Conservation (phyloP, 2,797 vertebrate genomes). For the Etheostoma perlongum region DNA sequence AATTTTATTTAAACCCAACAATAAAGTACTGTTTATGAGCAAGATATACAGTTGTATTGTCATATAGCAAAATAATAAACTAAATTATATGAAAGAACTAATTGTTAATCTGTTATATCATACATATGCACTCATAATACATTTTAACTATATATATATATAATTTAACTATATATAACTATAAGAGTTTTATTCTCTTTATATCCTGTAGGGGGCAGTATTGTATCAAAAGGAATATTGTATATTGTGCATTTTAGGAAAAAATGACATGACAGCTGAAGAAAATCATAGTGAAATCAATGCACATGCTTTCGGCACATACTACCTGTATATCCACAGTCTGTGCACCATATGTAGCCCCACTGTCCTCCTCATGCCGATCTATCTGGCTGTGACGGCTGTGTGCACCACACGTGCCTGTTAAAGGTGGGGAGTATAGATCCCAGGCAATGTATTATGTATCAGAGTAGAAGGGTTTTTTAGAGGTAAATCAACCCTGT, state of each 20-base stretch:
- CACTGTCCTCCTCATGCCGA: constrained; percentile 14
- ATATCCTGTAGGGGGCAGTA: constrained; percentile 57
- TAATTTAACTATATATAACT: neutral
- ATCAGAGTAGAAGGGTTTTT: neutral
- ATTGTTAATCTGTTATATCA: constrained; percentile 30
- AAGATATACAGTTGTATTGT: constrained; percentile 11
- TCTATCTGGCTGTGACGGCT: constrained; percentile 14
- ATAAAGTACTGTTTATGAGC: constrained; percentile 4
- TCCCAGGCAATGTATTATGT: neutral
- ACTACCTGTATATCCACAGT: constrained; percentile 38
- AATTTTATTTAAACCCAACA: constrained; percentile 29
- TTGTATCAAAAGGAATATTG: neutral
- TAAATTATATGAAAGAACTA: constrained; percentile 15
- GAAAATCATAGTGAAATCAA: neutral
- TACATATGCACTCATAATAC: constrained; percentile 44
- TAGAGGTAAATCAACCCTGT: neutral
- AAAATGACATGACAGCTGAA: neutral
- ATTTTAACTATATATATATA: constrained; percentile 24
- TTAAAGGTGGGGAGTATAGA: constrained; percentile 3
- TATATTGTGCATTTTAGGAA: neutral
- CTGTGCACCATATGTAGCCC: constrained; percentile 65
- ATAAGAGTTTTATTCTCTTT: neutral
- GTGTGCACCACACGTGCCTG: constrained; percentile 11
- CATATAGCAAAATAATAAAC: constrained; percentile 14
- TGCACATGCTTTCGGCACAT: constrained; percentile 53